Evolutionary conservation across 2,797 vertebrate species (phyloP), one percentile per base, ranked within the genome.

Genomic region (Artibeus jamaicensis): DNA sequence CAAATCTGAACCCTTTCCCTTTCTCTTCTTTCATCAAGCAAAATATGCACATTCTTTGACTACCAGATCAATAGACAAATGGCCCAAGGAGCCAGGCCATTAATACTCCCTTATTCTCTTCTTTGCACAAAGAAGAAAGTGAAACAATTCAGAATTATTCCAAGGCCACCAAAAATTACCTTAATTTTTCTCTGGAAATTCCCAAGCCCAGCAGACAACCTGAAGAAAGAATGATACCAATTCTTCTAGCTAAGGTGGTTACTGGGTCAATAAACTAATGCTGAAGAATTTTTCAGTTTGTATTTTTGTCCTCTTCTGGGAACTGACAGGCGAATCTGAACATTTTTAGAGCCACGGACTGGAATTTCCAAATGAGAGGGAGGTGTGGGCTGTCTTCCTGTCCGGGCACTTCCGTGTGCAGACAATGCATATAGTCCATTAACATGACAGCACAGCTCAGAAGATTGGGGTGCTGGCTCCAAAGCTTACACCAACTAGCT

Each of bases 401-500:
- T 34, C 39, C 37, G 18, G 18, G 5, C 6, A n/a, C 86, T 71
- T 84, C 62, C 29, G 6, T 79, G 57, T 62, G 22, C 11, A 91
- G 62, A 37, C 29, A 62, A n/a, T 48, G 8, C 9, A 48, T 21
- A 57, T 46, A 46, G 83, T 76, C 34, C 89, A 90, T 86, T 93
- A 79, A 79, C 26, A 9, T 91, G 92, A 95, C 46, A 95, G 34
- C 24, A 29, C 53, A 76, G 94, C 68, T 86, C 29, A 79, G 53
- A 46, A 95, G 73, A 37, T 29, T 42, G 85, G 53, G 26, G 55
- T 53, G 87, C 14, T 88, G 77, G 29, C 26, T 91, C 68, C 53
- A 62, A 91, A 89, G 79, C 46, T 84, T 37, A 71, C 50, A 77
- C 70, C 91, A 87, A 86, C 70, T 81, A 93, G 53, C 70, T 92